Percentiles rank a stretch among this genome's conserved stretches.
These are phyloP conservation scores for Taeniopygia guttata DNA, from an alignment of 2,797 vertebrate genomes.

Conservation along the genomic window DNA sequence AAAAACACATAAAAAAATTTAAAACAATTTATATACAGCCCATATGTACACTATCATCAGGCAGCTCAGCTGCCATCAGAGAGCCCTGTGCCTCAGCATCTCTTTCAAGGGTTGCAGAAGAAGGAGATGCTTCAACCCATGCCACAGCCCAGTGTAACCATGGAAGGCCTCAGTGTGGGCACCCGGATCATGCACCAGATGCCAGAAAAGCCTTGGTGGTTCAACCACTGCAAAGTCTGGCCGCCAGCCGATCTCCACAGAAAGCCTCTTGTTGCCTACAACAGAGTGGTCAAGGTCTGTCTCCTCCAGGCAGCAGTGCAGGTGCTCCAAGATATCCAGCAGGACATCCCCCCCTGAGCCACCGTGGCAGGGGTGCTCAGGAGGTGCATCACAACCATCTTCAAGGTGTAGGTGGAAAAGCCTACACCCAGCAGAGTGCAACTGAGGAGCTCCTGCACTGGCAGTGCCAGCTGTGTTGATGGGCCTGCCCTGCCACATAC, in stretches of 20 bases:
- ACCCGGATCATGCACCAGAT: not conserved
- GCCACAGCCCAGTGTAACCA: not conserved
- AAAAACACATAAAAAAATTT: no score
- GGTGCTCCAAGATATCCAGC: not conserved
- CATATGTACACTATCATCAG: not conserved
- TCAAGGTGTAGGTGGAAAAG: no score
- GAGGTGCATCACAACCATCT: not conserved
- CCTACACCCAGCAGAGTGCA: no score
- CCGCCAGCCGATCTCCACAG: not conserved
- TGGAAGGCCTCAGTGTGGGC: not conserved
- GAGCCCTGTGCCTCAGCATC: not conserved
- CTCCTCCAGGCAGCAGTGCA: accelerated
- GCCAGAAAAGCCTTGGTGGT: not conserved
- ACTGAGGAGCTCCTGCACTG: no score
- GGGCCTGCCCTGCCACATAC: no score
- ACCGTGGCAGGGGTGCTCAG: not conserved
- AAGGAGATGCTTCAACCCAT: not conserved
- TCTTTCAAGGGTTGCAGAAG: not conserved
- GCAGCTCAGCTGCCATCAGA: not conserved
- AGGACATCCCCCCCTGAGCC: not conserved
- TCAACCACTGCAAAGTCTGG: not conserved
- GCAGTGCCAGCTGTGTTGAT: no score
- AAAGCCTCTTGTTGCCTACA: not conserved
- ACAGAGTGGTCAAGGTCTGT: not conserved
- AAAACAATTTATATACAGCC: no score